These are phyloP conservation scores for Lordiphosa mommai DNA, from an alignment of 1,140 invertebrate genomes.

Conservation along the genomic window DNA sequence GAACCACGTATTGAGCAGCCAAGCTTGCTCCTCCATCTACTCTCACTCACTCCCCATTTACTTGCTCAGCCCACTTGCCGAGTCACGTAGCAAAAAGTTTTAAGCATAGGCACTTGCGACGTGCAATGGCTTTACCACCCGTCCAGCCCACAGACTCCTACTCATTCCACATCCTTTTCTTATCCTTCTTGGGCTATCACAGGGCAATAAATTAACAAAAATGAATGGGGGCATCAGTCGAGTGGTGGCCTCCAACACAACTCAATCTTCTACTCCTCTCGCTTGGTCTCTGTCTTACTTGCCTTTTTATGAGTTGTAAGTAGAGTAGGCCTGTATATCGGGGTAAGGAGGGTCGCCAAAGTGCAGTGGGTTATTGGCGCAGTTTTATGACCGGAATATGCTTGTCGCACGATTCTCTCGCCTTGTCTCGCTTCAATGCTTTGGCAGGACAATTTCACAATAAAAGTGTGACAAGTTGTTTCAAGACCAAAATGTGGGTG, in stretches of 20 bases:
- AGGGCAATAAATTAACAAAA: slow-evolving; percentile 73
- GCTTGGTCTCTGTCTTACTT: background rate
- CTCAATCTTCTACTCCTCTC: slow-evolving; percentile 29
- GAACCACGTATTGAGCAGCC: slow-evolving; percentile 65
- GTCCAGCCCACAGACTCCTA: background rate
- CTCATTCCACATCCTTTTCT: background rate
- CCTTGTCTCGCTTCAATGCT: background rate
- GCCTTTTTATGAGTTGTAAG: slow-evolving; percentile 43
- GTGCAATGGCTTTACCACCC: slow-evolving; percentile 50
- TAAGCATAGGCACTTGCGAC: slow-evolving; percentile 74
- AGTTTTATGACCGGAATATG: slow-evolving; percentile 54
- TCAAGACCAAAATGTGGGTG: slow-evolving; percentile 7
- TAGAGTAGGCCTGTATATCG: slow-evolving; percentile 32
- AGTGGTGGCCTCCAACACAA: slow-evolving; percentile 33
- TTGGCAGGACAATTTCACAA: slow-evolving; percentile 47
- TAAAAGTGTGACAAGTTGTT: slow-evolving; percentile 71
- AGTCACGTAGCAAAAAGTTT: slow-evolving; percentile 76
- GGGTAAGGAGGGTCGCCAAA: slow-evolving; percentile 24
- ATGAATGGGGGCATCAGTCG: slow-evolving; percentile 49
- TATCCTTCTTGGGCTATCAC: slow-evolving; percentile 53
- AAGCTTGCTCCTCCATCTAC: background rate
- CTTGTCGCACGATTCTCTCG: slow-evolving; percentile 35
- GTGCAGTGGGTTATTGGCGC: slow-evolving; percentile 74
- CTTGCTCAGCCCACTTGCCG: slow-evolving; percentile 49
- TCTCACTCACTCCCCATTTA: background rate